Evolutionary conservation across 2,888 invertebrate species (phyloP).

Genomic region (Temnothorax unifasciatus): DNA sequence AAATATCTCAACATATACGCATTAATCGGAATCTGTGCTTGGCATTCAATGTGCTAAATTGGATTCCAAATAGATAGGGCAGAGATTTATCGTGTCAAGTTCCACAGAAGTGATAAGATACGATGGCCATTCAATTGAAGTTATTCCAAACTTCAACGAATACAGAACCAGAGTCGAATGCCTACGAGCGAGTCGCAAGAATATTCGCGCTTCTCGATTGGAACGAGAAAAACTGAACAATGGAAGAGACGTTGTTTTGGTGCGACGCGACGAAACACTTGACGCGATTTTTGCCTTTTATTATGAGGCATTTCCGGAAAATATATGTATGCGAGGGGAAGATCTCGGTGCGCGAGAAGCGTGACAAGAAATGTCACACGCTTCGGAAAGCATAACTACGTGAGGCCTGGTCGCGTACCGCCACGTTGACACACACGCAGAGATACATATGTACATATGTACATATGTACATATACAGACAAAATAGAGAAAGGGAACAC

Average conservation of each 20-base stretch:
- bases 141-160: constrained; percentile 29
- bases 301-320: constrained; percentile 78
- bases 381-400: constrained; percentile 80
- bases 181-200: not conserved
- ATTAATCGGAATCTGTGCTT: not conserved
- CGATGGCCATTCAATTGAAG: constrained; percentile 29
- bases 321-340: constrained; percentile 55
- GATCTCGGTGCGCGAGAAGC: constrained; percentile 47
- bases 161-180: not conserved
- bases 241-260: constrained; percentile 52
- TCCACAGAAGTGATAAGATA: constrained; percentile 32
- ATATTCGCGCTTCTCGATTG: constrained; percentile 71
- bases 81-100: constrained; percentile 2
- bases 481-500: not conserved
- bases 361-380: constrained; percentile 84
- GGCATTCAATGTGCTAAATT: constrained; percentile 26
- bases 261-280: constrained; percentile 70
- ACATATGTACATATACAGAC: too few relatives aligned
- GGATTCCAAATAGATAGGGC: not conserved
- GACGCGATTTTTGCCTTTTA: constrained; percentile 76
- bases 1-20: not conserved
- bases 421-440: not conserved
- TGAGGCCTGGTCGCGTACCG: constrained; percentile 61
- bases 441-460: not conserved
- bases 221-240: constrained; percentile 73